These are phyloP conservation scores for Drosophila chauvacae DNA, from an alignment of 1,140 invertebrate genomes.

Conservation along the genomic window DNA sequence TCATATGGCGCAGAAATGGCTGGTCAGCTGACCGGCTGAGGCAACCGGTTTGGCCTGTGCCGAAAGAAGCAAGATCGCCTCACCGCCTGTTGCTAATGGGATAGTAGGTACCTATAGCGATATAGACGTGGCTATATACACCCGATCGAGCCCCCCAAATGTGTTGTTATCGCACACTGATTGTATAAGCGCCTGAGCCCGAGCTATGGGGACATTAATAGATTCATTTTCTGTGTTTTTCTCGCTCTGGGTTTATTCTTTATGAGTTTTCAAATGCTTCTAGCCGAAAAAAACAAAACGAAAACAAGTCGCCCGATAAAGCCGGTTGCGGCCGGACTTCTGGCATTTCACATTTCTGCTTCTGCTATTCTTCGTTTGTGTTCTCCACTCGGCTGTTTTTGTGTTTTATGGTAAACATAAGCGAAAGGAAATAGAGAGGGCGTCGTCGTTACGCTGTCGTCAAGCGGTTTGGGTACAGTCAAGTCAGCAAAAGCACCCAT, in stretches of 20 bases:
- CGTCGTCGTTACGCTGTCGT: constrained; percentile 43
- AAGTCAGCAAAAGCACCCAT: constrained; percentile 16
- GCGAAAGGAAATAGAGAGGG: constrained; percentile 51
- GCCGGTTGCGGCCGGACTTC: constrained; percentile 38
- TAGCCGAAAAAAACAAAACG: constrained; percentile 21
- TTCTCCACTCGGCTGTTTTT: constrained; percentile 13
- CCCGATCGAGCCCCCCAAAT: constrained; percentile 76
- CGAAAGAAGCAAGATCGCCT: constrained; percentile 29
- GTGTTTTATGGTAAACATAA: constrained; percentile 44
- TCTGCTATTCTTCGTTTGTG: not conserved
- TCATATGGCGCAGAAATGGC: constrained; percentile 64
- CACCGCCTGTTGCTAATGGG: constrained; percentile 66
- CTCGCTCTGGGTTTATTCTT: constrained; percentile 20
- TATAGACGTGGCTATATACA: constrained; percentile 58
- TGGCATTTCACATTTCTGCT: constrained; percentile 27
- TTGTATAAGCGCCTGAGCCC: constrained; percentile 59
- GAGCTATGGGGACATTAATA: constrained; percentile 30
- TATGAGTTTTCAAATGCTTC: constrained; percentile 42
- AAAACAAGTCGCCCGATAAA: constrained; percentile 53
- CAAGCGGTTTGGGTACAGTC: constrained; percentile 42
- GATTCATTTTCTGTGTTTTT: constrained; percentile 41
- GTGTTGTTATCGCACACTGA: constrained; percentile 64
- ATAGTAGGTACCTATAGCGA: constrained; percentile 21
- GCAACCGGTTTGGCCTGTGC: constrained; percentile 58
- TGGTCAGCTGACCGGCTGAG: constrained; percentile 64